Evolutionary conservation across 2,888 invertebrate genomes (phyloP), one percentile per base, ranked within the genome.

Genomic region (Tanypteryx hageni): DNA sequence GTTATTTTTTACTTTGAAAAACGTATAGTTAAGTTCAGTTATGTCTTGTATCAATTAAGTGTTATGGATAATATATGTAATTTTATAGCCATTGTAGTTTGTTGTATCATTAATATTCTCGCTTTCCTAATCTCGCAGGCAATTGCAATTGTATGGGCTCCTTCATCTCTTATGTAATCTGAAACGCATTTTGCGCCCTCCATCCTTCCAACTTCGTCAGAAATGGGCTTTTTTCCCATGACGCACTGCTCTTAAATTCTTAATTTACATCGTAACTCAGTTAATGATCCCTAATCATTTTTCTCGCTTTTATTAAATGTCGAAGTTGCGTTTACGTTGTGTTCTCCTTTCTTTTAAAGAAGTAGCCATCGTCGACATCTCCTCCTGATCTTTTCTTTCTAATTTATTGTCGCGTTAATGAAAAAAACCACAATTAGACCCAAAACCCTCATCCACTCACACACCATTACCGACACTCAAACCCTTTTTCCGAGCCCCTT

Each of bases 341-440:
- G 61, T 61, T 89, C 2, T 8, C 89, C 64, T 22, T 59, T n/a
- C 13, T 18, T 7, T 11, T 22, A 76, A 76, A 22, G 27, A 7
- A 16, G 11, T 14, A 27, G 27, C 27, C 76, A 22, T 76, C 27
- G 76, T 76, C 76, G 76, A 76, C 22, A 76, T 27, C 76, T 27
- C 76, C 68, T 11, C 64, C 64, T 7, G 44, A 44, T 44, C 44
- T 44, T 44, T 44, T 16, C 64, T 11, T 18, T 76, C 14, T 4
- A 27, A 76, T 76, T 76, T 76, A 76, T 76, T 27, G 76, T 22
- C 27, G 13, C 59, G 61, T 31, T 89, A 68, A 89, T 89, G 44
- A 89, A 89, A 76, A 76, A 76, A 89, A 89, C 89, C 89, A 64
- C 64, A 89, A 89, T 89, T 44, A 64, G 89, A 64, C 57, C 61